Evolutionary conservation across 1,140 invertebrate species (phyloP).

Genomic region (Solenopsis invicta): DNA sequence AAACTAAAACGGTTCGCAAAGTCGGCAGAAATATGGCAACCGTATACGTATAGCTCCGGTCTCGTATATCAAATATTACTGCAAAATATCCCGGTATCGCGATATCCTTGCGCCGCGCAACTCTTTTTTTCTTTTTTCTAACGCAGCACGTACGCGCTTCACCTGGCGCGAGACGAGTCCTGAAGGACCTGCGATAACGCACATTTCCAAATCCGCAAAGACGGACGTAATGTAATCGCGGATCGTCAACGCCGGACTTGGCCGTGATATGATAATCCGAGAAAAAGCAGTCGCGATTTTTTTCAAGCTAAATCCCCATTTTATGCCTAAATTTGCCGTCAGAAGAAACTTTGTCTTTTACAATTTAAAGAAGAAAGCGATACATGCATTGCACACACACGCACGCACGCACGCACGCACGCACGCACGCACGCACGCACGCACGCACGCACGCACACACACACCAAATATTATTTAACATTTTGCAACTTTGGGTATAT

Average conservation of each 20-base stretch:
- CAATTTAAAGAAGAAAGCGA: neutral
- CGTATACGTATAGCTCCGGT: constrained; percentile 77
- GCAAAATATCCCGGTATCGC: constrained; percentile 44
- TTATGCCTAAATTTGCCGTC: neutral
- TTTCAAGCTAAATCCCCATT: neutral
- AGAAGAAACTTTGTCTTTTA: neutral
- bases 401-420: too few species aligned
- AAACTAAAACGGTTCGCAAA: constrained; percentile 83
- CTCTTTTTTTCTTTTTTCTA: neutral
- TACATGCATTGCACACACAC: neutral
- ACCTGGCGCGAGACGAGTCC: neutral
- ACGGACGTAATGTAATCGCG: constrained; percentile 21
- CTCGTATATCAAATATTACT: constrained; percentile 83
- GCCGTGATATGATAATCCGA: constrained; percentile 48
- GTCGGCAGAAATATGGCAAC: constrained; percentile 83
- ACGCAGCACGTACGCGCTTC: neutral
- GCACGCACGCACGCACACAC: too few species aligned
- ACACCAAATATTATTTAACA: neutral
- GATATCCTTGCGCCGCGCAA: constrained; percentile 27
- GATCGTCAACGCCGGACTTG: neutral
- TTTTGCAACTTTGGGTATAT: neutral
- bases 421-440: too few species aligned
- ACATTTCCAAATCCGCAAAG: constrained; percentile 38
- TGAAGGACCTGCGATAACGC: constrained; percentile 31
- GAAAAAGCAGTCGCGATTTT: constrained; percentile 16